Percentiles rank a stretch among this genome's conserved stretches.
Conservation (phyloP, 2,797 vertebrate genomes). For the Apogon hyalosoma region DNA sequence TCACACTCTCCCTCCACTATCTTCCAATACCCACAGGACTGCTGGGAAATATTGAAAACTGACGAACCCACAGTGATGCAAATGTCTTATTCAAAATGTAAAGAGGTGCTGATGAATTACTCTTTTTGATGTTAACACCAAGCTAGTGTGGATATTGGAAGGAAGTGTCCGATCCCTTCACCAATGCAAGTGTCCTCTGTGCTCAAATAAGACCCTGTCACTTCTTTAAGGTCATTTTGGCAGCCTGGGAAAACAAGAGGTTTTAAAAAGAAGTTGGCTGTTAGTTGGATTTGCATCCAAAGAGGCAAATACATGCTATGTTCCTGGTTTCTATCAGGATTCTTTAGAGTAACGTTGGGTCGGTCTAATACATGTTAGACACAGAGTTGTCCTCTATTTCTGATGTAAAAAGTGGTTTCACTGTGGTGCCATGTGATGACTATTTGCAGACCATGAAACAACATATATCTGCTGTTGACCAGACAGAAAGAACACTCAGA, state of each 20-base stretch:
- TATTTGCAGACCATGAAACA: conserved; percentile 17
- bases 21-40: conserved; percentile 77
- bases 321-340: too few species aligned
- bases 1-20: conserved; percentile 72
- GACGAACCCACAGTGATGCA: conserved; percentile 19
- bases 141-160: conserved; percentile 78
- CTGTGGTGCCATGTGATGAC: conserved; percentile 39
- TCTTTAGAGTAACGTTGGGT: conserved; percentile 31
- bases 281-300: conserved; percentile 43
- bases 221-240: conserved; percentile 80
- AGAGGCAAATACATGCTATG: conserved; percentile 21
- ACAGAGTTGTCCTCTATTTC: conserved; percentile 75
- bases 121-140: not conserved
- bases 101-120: conserved; percentile 7
- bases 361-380: conserved; percentile 27
- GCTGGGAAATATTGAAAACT: conserved; percentile 36
- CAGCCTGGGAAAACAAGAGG: conserved; percentile 74
- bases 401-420: conserved; percentile 72
- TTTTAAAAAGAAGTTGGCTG: conserved; percentile 42
- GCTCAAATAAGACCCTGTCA: conserved; percentile 61
- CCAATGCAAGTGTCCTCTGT: conserved; percentile 71
- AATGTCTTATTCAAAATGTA: not conserved
- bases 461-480: not conserved
- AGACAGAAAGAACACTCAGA: conserved; percentile 5
- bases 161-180: conserved; percentile 65